phyloP scores from a whole-genome alignment of 2,888 invertebrate genomes.

The Sycophila texana region DNA sequence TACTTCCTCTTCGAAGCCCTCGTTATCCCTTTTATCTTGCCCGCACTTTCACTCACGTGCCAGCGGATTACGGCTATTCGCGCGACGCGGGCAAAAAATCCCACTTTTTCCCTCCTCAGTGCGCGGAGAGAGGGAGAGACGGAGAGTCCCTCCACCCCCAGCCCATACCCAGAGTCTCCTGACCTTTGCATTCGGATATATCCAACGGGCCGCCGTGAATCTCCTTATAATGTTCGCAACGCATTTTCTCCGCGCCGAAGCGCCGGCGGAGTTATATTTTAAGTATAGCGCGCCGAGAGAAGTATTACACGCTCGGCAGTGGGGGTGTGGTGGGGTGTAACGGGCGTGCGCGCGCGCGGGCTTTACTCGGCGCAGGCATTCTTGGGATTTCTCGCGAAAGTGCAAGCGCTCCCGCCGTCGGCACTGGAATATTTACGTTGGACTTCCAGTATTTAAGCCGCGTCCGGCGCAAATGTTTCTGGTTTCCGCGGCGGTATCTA shows the following conservation, averaged over 20 bases:
- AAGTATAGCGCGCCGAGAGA: no score
- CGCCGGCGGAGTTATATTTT: background rate
- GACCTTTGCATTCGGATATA: background rate
- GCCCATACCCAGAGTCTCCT: background rate
- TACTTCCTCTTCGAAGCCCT: conserved; percentile 22
- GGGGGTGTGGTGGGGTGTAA: background rate
- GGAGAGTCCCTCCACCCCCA: background rate
- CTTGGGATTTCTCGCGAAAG: conserved; percentile 8
- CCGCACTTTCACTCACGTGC: conserved; percentile 37
- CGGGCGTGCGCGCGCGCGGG: background rate
- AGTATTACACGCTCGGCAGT: no score
- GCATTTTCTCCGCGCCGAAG: background rate
- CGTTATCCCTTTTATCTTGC: conserved; percentile 45
- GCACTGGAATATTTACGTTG: conserved; percentile 25
- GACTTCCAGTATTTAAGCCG: conserved; percentile 5
- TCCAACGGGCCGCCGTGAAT: background rate
- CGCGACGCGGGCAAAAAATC: background rate
- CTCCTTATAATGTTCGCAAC: no score
- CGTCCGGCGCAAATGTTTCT: conserved; percentile 35
- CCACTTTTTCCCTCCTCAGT: background rate
- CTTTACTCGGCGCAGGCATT: conserved; percentile 1
- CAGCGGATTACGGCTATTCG: conserved; percentile 4
- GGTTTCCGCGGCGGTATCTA: conserved; percentile 9
- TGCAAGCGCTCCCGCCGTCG: background rate
- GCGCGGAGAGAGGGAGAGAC: background rate